Base-by-base conservation (phyloP, 2,888 invertebrate species). In the Allacma fusca region DNA sequence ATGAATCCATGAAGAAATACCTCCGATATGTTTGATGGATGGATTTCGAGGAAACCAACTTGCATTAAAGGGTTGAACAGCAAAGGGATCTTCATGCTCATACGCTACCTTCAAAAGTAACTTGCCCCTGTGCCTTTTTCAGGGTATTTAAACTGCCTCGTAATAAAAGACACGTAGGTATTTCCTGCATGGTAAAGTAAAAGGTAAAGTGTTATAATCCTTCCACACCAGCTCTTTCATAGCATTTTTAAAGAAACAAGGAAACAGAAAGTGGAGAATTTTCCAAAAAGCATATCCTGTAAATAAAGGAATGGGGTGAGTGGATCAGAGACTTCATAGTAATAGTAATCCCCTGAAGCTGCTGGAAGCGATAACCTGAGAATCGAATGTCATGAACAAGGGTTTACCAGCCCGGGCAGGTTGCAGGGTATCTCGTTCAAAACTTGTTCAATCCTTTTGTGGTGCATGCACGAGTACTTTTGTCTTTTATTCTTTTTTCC, bases 11-110 rank as follows among this genome's bases (percentile, higher is more conserved):
- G 57, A 70, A 70, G 34, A n/a, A 72, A 59, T 72, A 59, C 57
- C 34, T 59, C 16, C 43, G 43, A 74, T 72, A 34, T 72, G 72
- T 29, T 28, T 72, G 72, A 72, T 72, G 72, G 72, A 72, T 72
- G 72, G 72, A 26, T 62, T 57, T 19, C 5, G 9, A 34, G 34
- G 57, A 50, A 34, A 68, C 68, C 21, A 24, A 5, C 23, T 26
- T 13, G 64, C 16, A 26, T 64, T 26, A 21, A 57, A 57, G 57
- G 57, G 57, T 57, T 57, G 34, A 34, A 34, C 9, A 34, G 9
- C 5, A n/a, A 34, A 34, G 34, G 34, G 4, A 34, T 34, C 34
- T 9, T n/a, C n/a, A n/a, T 34, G 34, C 34, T 7, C 34, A 34
- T 7, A 34, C 34, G n/a, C n/a, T n/a, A n/a, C n/a, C n/a, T n/a